phyloP scores from a whole-genome alignment of 2,888 invertebrate genomes.

The Argyra leucocephala region DNA sequence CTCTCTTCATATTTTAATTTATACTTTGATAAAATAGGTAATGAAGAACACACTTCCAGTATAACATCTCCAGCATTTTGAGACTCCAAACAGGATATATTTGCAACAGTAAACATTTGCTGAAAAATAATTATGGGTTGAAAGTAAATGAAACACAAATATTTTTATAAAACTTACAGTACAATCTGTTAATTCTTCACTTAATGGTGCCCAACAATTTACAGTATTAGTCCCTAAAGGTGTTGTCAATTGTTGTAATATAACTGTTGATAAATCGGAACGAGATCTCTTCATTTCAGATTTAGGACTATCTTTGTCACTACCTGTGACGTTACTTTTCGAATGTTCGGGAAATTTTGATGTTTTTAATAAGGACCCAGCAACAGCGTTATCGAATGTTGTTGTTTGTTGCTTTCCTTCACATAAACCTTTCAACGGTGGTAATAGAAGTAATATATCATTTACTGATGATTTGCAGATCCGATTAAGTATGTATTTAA shows the following conservation, averaged over 20 bases:
- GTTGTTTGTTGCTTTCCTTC: constrained; percentile 59
- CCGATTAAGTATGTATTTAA: constrained; percentile 52
- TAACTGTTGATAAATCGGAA: constrained; percentile 59
- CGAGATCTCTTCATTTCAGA: constrained; percentile 50
- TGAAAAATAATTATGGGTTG: constrained; percentile 37
- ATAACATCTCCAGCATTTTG: constrained; percentile 73
- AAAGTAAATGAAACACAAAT: no score
- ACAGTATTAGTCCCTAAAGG: constrained; percentile 52
- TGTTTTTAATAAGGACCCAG: constrained; percentile 68
- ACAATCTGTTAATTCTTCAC: constrained; percentile 43
- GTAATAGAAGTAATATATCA: constrained; percentile 52
- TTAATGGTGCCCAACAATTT: constrained; percentile 43
- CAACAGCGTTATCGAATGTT: constrained; percentile 63
- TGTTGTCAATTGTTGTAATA: constrained; percentile 63
- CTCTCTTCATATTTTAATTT: constrained; percentile 46
- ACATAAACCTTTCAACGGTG: constrained; percentile 62
- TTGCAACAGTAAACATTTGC: constrained; percentile 70
- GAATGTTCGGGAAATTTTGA: constrained; percentile 55
- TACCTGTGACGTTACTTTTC: constrained; percentile 43
- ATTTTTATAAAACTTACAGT: constrained; percentile 42
- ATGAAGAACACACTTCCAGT: constrained; percentile 68
- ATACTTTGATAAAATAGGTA: constrained; percentile 55
- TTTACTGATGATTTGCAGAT: constrained; percentile 41
- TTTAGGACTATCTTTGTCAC: constrained; percentile 52
- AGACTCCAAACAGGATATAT: constrained; percentile 67